Percentiles rank a stretch among this genome's conserved stretches.
Evolutionary conservation across 2,888 invertebrate genomes (phyloP).

Genomic region (Tryphoninae sp.): DNA sequence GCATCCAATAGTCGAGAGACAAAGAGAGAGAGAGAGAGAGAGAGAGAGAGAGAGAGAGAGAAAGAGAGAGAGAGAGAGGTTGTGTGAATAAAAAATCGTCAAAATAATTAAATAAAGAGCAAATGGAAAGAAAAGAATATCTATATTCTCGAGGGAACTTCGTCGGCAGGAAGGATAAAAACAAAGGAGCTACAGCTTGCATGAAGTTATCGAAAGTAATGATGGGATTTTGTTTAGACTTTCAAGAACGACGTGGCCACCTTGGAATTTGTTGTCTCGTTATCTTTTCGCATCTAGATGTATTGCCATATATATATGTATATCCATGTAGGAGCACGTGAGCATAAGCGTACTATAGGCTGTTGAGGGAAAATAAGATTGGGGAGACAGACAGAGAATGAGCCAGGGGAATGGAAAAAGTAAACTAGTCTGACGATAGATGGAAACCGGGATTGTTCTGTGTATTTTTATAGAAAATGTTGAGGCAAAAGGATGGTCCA

Average conservation of each 20-base stretch:
- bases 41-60: neutral
- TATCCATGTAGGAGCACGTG: slow-evolving; percentile 74
- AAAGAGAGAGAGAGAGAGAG: slow-evolving; percentile 18
- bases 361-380: slow-evolving; percentile 73
- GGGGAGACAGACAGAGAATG: slow-evolving; percentile 61
- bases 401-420: slow-evolving; percentile 29
- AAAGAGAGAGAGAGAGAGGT: neutral
- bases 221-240: slow-evolving; percentile 54
- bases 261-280: slow-evolving; percentile 67
- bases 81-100: slow-evolving; percentile 1
- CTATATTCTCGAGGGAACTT: slow-evolving; percentile 27
- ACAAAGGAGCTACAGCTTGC: slow-evolving; percentile 25
- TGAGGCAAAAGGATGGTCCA: slow-evolving; percentile 71
- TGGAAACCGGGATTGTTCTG: slow-evolving; percentile 59
- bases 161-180: slow-evolving; percentile 25
- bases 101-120: slow-evolving; percentile 7
- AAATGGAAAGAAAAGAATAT: slow-evolving; percentile 1
- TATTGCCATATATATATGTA: slow-evolving; percentile 61
- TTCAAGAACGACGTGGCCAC: slow-evolving; percentile 59
- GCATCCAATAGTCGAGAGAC: slow-evolving; percentile 5
- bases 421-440: slow-evolving; percentile 65
- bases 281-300: slow-evolving; percentile 56
- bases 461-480: slow-evolving; percentile 65
- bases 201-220: slow-evolving; percentile 49
- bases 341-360: slow-evolving; percentile 37